Conservation (phyloP, 2,113 vertebrate genomes). For the Hippocampus comes region DNA sequence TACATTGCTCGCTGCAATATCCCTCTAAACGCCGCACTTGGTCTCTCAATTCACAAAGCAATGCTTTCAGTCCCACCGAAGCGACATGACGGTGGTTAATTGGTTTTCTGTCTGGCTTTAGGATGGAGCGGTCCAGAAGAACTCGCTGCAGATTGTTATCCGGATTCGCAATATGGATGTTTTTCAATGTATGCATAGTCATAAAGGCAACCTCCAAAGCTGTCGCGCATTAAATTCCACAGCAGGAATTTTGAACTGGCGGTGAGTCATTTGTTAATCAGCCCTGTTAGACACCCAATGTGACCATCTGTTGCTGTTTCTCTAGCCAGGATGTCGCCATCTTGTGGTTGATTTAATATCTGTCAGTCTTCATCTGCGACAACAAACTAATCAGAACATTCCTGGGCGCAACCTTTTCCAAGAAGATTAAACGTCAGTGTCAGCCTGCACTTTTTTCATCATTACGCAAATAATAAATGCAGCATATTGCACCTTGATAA, state of each 20-base stretch:
- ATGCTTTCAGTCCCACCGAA: neutral
- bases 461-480: neutral
- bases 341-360: constrained; percentile 53
- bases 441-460: neutral
- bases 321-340: constrained; percentile 51
- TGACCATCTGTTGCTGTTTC: constrained; percentile 49
- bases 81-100: constrained; percentile 7
- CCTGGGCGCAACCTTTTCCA: neutral
- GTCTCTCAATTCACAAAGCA: constrained; percentile 7
- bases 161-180: neutral
- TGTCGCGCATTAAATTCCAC: neutral
- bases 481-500: neutral
- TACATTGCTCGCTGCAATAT: constrained; percentile 7
- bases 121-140: neutral
- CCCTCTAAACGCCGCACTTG: constrained; percentile 15
- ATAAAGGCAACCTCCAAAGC: neutral
- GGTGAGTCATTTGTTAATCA: constrained; percentile 28
- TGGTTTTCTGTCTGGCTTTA: constrained; percentile 1
- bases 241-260: neutral
- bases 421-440: neutral
- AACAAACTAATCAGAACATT: constrained; percentile 7
- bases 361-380: constrained; percentile 19
- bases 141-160: neutral
- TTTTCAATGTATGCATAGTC: neutral
- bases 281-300: constrained; percentile 21